Evolutionary conservation across 1,140 invertebrate species (phyloP), one percentile per base, ranked within the genome.

Genomic region (Hylaeus anthracinus): DNA sequence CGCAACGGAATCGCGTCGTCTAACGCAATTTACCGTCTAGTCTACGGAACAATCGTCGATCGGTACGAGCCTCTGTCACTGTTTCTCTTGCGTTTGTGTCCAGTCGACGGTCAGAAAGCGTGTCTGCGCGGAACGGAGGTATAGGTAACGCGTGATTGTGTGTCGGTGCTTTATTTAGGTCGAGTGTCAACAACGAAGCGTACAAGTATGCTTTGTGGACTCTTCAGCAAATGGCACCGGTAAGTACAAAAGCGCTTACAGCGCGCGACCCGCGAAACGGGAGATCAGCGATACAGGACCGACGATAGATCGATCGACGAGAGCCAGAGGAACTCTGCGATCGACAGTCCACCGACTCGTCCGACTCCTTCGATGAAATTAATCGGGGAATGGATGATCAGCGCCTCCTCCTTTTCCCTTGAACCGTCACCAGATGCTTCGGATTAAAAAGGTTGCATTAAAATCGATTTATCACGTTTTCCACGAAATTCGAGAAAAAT

Each of bases 91-190:
- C 15, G 12, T 53, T 45, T 14, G 26, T 12, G 45, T 61, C 37
- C 56, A 43, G 66, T 51, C 43, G 76, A 61, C 14, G 14, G 0
- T 48, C 43, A 51, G 66, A 14, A 56, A 79, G 26, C 26, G 39
- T 55, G 39, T 55, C 15, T 12, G 15, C 72, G 41, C 56, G 61
- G n/a, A 45, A 56, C 72, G 55, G 39, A 53, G 61, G 61, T 65
- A 74, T 60, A 70, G 65, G 70, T 63, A 61, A 61, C 72, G 45
- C 73, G 61, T 60, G 63, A 80, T 87, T 81, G 86, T 85, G 51
- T 43, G 45, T 0, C 75, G 76, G 55, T 81, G 82, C 87, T 86
- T 88, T 89, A 89, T 90, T 89, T 86, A 58, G 87, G 86, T 90
- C 87, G 88, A 86, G 81, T 72, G 84, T 88, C 87, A 86, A 79